phyloP scores from a whole-genome alignment of 1,140 invertebrate species.

The Brachionus rubens region DNA sequence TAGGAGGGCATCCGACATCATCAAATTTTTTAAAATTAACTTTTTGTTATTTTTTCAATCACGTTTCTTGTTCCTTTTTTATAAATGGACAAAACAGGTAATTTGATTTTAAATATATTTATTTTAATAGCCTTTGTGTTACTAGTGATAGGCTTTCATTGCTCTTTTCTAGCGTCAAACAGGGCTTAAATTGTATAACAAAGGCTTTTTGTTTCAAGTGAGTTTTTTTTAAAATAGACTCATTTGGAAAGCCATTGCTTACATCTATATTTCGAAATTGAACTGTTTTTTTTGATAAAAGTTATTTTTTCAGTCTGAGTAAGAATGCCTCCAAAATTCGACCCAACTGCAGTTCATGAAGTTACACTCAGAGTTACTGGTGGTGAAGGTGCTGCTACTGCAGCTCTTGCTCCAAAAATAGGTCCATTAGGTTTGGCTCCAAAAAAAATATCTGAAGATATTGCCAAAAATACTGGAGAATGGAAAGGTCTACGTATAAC shows the following conservation, averaged over 20 bases:
- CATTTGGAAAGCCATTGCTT: background rate
- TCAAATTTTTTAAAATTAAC: constrained; percentile 22
- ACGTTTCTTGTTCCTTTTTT: background rate
- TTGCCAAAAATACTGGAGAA: constrained; percentile 86
- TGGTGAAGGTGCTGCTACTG: constrained; percentile 98
- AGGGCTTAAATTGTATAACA: constrained; percentile 34
- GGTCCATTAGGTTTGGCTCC: constrained; percentile 97
- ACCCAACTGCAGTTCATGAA: constrained; percentile 57
- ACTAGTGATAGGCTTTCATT: constrained; percentile 23
- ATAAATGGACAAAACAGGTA: background rate
- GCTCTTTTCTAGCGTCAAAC: constrained; percentile 30
- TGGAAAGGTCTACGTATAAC: constrained; percentile 99
- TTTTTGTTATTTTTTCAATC: background rate
- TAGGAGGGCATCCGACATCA: constrained; percentile 46
- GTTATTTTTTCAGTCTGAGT: background rate
- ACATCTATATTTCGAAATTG: background rate
- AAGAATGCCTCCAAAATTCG: constrained; percentile 47
- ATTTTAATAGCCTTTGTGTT: constrained; percentile 39
- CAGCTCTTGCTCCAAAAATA: constrained; percentile 97
- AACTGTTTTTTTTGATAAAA: background rate
- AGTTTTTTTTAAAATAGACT: background rate
- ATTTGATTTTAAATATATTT: background rate
- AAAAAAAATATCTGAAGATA: constrained; percentile 99
- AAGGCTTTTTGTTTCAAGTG: background rate
- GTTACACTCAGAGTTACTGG: constrained; percentile 95